Evolutionary conservation across 2,797 vertebrate genomes (phyloP).

Genomic region (Schizopygopsis pylzovi): DNA sequence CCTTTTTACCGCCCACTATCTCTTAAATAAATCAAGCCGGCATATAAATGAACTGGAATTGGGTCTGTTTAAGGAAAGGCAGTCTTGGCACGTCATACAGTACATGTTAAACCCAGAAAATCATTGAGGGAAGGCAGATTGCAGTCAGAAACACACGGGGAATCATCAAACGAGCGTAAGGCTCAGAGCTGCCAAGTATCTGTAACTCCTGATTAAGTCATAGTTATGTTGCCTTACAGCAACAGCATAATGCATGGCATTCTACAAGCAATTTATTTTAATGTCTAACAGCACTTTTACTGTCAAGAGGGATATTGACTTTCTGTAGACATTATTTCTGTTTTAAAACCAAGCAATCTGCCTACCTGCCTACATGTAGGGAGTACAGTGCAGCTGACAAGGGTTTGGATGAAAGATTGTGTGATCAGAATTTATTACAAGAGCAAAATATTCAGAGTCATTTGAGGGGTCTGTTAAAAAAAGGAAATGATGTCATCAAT

Average conservation of each 20-base stretch:
- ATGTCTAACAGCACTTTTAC: not conserved
- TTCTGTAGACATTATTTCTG: not conserved
- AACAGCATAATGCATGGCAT: slow-evolving; percentile 2
- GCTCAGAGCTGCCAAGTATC: slow-evolving; percentile 26
- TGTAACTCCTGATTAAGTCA: slow-evolving; percentile 36
- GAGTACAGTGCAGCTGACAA: not conserved
- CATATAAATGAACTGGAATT: not conserved
- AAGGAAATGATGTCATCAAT: too few relatives aligned
- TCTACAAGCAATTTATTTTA: slow-evolving; percentile 24
- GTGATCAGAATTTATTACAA: too few relatives aligned
- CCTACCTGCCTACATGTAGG: not conserved
- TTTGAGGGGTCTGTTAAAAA: too few relatives aligned
- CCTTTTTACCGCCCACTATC: slow-evolving; percentile 8
- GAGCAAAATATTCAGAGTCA: too few relatives aligned
- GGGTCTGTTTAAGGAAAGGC: not conserved
- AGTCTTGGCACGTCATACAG: not conserved
- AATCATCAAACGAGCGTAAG: slow-evolving; percentile 9
- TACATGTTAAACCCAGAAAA: not conserved
- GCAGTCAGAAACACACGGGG: slow-evolving; percentile 8
- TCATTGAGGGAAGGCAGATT: not conserved
- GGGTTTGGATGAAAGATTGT: not conserved
- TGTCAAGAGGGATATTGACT: slow-evolving; percentile 5
- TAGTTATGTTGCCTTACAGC: slow-evolving; percentile 20
- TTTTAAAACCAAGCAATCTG: not conserved
- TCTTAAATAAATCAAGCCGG: slow-evolving; percentile 31